phyloP scores from a whole-genome alignment of 2,888 invertebrate species.

The Ditylenchus weischeri region DNA sequence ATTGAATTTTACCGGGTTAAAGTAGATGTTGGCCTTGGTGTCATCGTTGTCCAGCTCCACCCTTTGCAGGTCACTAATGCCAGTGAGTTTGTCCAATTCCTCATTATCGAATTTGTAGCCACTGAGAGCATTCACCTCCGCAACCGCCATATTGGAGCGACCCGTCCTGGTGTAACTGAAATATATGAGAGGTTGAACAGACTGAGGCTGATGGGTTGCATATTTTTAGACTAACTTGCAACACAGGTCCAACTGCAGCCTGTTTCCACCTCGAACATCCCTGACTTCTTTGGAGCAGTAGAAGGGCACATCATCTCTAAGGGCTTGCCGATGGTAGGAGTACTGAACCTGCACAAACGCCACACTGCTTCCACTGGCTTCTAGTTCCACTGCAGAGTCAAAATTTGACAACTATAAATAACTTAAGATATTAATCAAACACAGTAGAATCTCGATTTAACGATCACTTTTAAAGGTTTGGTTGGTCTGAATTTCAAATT shows the following conservation, averaged over 20 bases:
- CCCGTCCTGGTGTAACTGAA: constrained; percentile 52
- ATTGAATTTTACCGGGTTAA: constrained; percentile 60
- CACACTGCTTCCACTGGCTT: constrained; percentile 77
- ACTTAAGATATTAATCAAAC: too few relatives aligned
- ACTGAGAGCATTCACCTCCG: constrained; percentile 56
- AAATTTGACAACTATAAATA: constrained; percentile 39
- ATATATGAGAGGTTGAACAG: neutral
- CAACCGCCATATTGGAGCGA: constrained; percentile 61
- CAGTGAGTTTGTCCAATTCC: constrained; percentile 40
- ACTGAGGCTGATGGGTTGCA: neutral
- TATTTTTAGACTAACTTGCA: constrained; percentile 50
- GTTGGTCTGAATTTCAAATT: too few relatives aligned
- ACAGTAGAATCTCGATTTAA: too few relatives aligned
- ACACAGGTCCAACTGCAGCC: constrained; percentile 56
- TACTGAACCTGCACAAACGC: constrained; percentile 68
- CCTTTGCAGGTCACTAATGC: constrained; percentile 58
- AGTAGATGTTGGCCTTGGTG: constrained; percentile 61
- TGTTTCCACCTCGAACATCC: constrained; percentile 50
- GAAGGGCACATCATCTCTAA: constrained; percentile 53
- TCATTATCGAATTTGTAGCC: constrained; percentile 57
- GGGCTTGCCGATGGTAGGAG: constrained; percentile 72
- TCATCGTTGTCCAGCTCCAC: constrained; percentile 59
- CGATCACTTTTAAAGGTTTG: too few relatives aligned
- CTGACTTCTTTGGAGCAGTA: constrained; percentile 52
- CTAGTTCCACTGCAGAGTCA: constrained; percentile 66